Percentiles rank a stretch among this genome's conserved stretches.
phyloP scores from a whole-genome alignment of 2,797 vertebrate genomes.

The Erpetoichthys calabaricus region DNA sequence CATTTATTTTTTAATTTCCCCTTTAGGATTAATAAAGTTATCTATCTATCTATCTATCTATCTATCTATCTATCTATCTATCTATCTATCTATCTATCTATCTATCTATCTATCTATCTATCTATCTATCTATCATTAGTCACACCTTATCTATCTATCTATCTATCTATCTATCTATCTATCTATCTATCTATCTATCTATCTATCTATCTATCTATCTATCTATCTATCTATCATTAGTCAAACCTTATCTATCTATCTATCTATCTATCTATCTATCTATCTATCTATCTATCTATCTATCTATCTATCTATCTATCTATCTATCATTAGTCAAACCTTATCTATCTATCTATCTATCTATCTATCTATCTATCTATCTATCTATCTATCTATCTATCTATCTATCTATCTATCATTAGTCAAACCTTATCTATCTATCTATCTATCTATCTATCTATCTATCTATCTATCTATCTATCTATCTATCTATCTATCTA shows the following conservation, averaged over 20 bases:
- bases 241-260: too few relatives aligned
- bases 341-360: not conserved
- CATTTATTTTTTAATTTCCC: too few relatives aligned
- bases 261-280: not conserved
- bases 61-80: not conserved
- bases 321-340: too few relatives aligned
- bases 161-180: too few relatives aligned
- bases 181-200: not conserved
- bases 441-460: not conserved
- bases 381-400: too few relatives aligned
- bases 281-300: not conserved
- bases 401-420: not conserved
- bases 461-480: not conserved
- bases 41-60: not conserved
- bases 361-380: not conserved
- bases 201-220: not conserved
- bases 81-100: too few relatives aligned
- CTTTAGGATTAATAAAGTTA: too few relatives aligned
- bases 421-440: not conserved
- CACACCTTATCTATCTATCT: too few relatives aligned
- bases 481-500: not conserved
- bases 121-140: slow-evolving; percentile 1
- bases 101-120: not conserved
- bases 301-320: too few relatives aligned
- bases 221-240: too few relatives aligned